phyloP scores from a whole-genome alignment of 2,888 invertebrate genomes.

The Drosophila tanythrix region DNA sequence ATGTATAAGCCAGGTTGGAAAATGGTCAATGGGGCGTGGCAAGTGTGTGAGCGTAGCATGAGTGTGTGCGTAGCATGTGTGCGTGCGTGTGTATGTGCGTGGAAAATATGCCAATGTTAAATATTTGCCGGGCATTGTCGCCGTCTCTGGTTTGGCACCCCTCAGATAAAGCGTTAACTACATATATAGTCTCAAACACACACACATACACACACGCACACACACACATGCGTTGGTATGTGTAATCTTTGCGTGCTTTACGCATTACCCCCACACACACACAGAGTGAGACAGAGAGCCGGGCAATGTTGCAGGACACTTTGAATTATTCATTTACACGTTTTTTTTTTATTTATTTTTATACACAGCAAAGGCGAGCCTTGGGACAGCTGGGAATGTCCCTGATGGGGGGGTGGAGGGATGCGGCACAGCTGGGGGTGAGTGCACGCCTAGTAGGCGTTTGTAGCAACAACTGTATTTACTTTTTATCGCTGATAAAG shows the following conservation, averaged over 20 bases:
- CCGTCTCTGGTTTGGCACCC: slow-evolving; percentile 67
- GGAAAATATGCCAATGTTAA: slow-evolving; percentile 80
- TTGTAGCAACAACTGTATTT: slow-evolving; percentile 80
- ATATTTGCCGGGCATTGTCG: slow-evolving; percentile 75
- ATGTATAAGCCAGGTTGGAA: slow-evolving; percentile 72
- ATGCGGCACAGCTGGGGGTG: not conserved
- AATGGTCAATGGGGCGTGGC: slow-evolving; percentile 53
- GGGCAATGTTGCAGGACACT: slow-evolving; percentile 80
- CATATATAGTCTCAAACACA: slow-evolving; percentile 53
- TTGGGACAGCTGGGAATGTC: slow-evolving; percentile 59
- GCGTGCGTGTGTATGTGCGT: slow-evolving; percentile 55
- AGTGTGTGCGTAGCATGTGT: slow-evolving; percentile 56
- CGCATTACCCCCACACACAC: slow-evolving; percentile 69
- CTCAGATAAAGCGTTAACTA: slow-evolving; percentile 79
- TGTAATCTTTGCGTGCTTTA: slow-evolving; percentile 81
- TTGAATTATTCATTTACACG: slow-evolving; percentile 81
- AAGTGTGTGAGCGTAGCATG: slow-evolving; percentile 9
- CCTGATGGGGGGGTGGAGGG: not conserved
- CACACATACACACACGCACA: slow-evolving; percentile 22
- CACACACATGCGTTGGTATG: slow-evolving; percentile 60
- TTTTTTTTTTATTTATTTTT: slow-evolving; percentile 32
- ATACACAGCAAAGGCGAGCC: slow-evolving; percentile 43
- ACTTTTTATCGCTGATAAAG: slow-evolving; percentile 82
- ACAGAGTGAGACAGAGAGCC: slow-evolving; percentile 35
- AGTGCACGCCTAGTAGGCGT: slow-evolving; percentile 73